phyloP scores from a whole-genome alignment of 2,797 vertebrate species.

The Gallinago solitaria region DNA sequence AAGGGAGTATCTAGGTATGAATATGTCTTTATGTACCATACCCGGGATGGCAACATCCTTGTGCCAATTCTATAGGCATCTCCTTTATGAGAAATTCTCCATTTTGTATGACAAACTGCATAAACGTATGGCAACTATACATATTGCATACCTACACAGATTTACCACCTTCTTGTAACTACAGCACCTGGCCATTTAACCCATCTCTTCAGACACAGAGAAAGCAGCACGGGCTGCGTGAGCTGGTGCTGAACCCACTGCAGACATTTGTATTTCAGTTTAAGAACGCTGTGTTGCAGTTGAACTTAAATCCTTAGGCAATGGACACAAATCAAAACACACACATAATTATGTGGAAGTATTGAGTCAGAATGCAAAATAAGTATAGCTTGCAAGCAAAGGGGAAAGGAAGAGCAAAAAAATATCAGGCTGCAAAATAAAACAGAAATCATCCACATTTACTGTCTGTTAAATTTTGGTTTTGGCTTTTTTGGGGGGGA shows the following conservation, averaged over 20 bases:
- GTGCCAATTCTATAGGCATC: not conserved
- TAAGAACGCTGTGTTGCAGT: not conserved
- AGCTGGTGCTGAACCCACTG: not conserved
- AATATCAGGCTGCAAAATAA: not conserved
- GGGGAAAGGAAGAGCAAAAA: not conserved
- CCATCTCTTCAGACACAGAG: not conserved
- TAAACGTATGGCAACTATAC: not conserved
- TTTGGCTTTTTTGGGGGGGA: not conserved
- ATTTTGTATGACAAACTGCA: not conserved
- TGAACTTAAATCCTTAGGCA: not conserved
- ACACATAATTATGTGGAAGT: not conserved
- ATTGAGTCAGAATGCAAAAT: not conserved
- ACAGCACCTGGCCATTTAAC: not conserved
- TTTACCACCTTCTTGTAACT: not conserved
- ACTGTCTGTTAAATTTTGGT: not conserved
- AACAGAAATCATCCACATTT: not conserved
- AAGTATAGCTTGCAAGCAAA: not conserved
- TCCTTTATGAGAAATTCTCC: not conserved
- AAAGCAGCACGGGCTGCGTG: accelerated
- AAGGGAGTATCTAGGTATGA: not conserved
- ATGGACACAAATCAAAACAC: not conserved
- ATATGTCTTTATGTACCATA: no score
- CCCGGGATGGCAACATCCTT: not conserved
- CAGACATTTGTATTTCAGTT: not conserved
- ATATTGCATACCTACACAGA: not conserved